A percentile compares a stretch with the other conserved stretches of the same genome.
Evolutionary conservation across 2,888 invertebrate genomes (phyloP).

Genomic region (Idaea aversata): DNA sequence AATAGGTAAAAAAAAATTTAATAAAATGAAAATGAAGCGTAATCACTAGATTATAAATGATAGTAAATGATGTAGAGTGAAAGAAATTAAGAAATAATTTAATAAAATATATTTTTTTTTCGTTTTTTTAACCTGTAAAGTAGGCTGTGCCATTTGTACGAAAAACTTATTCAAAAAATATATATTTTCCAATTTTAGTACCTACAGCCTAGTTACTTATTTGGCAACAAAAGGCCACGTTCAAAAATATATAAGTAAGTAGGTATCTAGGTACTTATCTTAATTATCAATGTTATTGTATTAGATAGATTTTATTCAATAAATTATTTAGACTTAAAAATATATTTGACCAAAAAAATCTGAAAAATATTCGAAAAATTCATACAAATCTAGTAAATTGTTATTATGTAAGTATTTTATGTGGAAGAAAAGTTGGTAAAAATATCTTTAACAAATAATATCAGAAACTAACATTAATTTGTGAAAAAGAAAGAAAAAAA

Average conservation of each 20-base stretch:
- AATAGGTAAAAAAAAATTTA: background rate
- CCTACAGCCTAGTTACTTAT: too few relatives aligned
- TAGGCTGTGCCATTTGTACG: background rate
- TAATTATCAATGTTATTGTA: background rate
- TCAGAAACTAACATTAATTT: background rate
- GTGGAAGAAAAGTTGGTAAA: background rate
- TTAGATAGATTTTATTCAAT: constrained; percentile 1
- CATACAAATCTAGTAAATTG: constrained; percentile 3
- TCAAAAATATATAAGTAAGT: too few relatives aligned
- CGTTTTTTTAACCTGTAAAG: background rate
- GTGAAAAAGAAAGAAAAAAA: constrained; percentile 13
- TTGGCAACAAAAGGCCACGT: too few relatives aligned
- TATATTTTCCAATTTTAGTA: background rate
- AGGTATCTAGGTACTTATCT: background rate
- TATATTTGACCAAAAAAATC: background rate
- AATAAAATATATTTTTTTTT: background rate
- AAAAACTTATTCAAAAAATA: background rate
- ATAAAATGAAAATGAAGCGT: background rate
- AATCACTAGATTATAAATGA: background rate
- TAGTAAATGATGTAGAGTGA: background rate
- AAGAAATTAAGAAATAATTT: background rate
- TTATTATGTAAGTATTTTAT: background rate
- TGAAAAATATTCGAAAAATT: constrained; percentile 10
- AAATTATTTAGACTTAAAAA: background rate
- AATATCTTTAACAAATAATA: background rate